These are phyloP conservation scores for Garra rufa DNA, from an alignment of 2,113 vertebrate genomes.

Conservation along the genomic window DNA sequence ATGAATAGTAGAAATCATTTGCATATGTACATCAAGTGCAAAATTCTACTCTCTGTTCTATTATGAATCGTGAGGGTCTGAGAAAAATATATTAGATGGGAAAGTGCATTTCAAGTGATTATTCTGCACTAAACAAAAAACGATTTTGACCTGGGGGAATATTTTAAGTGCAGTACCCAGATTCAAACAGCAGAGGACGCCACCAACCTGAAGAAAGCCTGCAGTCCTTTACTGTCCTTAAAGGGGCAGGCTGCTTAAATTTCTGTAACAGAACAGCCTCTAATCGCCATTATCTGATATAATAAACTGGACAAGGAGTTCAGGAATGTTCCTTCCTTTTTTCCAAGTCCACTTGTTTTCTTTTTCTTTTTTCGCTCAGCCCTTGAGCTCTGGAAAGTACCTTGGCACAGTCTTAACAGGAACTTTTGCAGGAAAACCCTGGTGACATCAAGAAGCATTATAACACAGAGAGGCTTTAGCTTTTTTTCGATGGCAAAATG, in stretches of 20 bases:
- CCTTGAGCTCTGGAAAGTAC: conserved; percentile 49
- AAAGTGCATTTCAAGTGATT: conserved; percentile 35
- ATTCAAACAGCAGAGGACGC: conserved; percentile 64
- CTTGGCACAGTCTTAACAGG: conserved; percentile 45
- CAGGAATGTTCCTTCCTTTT: conserved; percentile 14
- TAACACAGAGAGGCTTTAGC: background rate
- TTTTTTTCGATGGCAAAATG: background rate
- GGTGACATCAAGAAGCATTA: conserved; percentile 22
- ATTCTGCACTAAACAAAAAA: conserved; percentile 17
- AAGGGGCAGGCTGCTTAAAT: conserved; percentile 15
- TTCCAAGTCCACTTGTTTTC: background rate
- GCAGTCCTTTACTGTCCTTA: conserved; percentile 2
- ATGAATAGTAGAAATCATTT: conserved; percentile 5
- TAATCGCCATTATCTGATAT: background rate
- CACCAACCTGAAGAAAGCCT: conserved; percentile 8
- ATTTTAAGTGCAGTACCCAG: conserved; percentile 33
- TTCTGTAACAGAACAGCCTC: conserved; percentile 14
- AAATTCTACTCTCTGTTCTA: conserved; percentile 14
- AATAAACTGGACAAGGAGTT: conserved; percentile 25
- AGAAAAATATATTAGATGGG: conserved; percentile 26
- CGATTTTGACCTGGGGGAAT: background rate
- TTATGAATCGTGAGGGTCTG: conserved; percentile 25
- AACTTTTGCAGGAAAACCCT: conserved; percentile 39
- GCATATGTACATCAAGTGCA: conserved; percentile 38
- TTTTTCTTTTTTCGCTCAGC: conserved; percentile 37